Evolutionary conservation across 1,140 invertebrate genomes (phyloP), one percentile per base, ranked within the genome.

Genomic region (Meloidogyne chitwoodi): DNA sequence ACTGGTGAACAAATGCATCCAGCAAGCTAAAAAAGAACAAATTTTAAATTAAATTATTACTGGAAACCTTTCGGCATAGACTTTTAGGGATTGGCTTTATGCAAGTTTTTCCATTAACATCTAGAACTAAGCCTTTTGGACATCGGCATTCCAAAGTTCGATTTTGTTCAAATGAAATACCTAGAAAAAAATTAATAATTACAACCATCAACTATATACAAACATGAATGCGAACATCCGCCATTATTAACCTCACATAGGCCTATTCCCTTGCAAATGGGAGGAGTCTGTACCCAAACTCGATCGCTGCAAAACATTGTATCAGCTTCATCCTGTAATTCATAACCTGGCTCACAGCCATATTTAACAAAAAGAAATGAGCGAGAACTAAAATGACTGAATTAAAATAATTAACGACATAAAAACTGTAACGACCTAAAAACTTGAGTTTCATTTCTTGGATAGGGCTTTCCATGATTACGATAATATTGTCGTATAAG

Each of bases 351-450:
- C 29, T 86, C 85, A 72, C 85, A 86, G 29, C 81, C 80, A 67
- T 87, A 87, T 66, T 82, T 87, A 4, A 82, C 85, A 64, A 86
- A 87, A 12, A 86, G 80, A 78, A 86, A 86, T 6, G 85, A 78
- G 65, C 78, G 75, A 16, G 77, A 10, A 8, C 63, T 62, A 61
- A 66, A 26, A 44, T 27, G 29, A 24, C n/a, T 11, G 22, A 70
- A 4, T 19, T 16, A 24, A 56, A 19, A 26, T 4, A 38, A 38
- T 38, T 6, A 38, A 10, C 8, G 0, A 38, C 16, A n/a, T n/a
- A 56, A 44, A 3, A 62, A 24, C 38, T 16, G 14, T 68, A 26
- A 70, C 6, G 38, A 56, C 74, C 27, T 67, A 24, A 80, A 24
- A 26, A 80, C 77, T 62, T 84, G 81, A 41, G 83, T 85, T 24